Conservation (phyloP, 2,888 invertebrate genomes). For the Drosophila kuntzei region DNA sequence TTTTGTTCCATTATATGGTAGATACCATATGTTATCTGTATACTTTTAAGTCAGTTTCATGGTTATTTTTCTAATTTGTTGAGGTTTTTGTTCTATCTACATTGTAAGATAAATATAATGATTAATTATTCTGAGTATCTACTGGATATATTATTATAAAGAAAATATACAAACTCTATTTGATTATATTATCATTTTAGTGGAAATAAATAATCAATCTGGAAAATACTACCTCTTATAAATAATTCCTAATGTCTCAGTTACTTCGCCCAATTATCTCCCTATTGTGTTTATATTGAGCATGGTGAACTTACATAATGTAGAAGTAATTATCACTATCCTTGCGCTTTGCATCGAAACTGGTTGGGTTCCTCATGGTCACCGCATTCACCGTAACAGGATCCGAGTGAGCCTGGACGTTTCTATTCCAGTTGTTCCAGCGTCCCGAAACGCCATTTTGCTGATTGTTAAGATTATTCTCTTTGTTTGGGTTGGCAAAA, state of each 20-base stretch:
- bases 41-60: not conserved
- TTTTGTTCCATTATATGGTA: not conserved
- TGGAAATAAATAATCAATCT: not conserved
- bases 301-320: conserved; percentile 82
- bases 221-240: not conserved
- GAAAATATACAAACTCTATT: not conserved
- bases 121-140: too few relatives aligned
- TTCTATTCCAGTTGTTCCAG: conserved; percentile 66
- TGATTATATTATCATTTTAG: not conserved
- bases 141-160: not conserved
- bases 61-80: not conserved
- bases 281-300: not conserved
- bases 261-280: not conserved
- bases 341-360: conserved; percentile 75
- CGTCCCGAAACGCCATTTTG: conserved; percentile 58
- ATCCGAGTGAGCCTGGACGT: conserved; percentile 51
- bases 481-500: conserved; percentile 73
- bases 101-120: not conserved
- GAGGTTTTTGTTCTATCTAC: not conserved
- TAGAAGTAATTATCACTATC: conserved; percentile 85
- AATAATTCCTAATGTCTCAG: not conserved
- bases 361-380: conserved; percentile 59
- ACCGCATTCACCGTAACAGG: conserved; percentile 55
- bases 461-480: conserved; percentile 65
- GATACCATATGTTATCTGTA: not conserved